phyloP scores from a whole-genome alignment of 2,113 vertebrate species.

The Eulacestoma nigropectus region DNA sequence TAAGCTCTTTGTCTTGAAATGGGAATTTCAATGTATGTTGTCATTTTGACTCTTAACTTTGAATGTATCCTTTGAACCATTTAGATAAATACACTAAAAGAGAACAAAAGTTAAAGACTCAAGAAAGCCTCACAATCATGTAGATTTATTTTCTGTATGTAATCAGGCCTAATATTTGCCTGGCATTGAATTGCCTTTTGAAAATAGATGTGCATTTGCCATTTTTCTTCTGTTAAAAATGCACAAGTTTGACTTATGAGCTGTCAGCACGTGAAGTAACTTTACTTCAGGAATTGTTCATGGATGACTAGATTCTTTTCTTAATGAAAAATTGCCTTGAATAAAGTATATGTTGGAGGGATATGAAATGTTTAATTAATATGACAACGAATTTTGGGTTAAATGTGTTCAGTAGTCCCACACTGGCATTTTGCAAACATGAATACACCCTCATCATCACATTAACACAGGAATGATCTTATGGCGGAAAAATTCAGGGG shows the following conservation, averaged over 20 bases:
- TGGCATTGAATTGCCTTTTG: neutral
- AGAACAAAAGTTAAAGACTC: neutral
- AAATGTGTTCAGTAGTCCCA: neutral
- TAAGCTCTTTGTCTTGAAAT: neutral
- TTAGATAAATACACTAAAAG: conserved; percentile 21
- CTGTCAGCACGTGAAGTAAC: conserved; percentile 11
- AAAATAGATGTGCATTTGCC: neutral
- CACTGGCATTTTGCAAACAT: neutral
- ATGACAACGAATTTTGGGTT: neutral
- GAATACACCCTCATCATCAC: neutral
- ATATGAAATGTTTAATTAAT: conserved; percentile 13
- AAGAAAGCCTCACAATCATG: neutral
- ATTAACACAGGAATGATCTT: neutral
- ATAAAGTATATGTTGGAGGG: neutral
- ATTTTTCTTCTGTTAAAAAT: neutral
- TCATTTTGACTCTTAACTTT: neutral
- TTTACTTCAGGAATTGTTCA: conserved; percentile 45
- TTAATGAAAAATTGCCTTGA: conserved; percentile 16
- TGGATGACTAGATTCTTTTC: conserved; percentile 21
- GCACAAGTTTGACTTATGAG: neutral
- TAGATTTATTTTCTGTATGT: conserved; percentile 5
- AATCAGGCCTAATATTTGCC: conserved; percentile 10
- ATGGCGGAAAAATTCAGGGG: neutral
- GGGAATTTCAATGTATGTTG: neutral
- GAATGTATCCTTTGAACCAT: conserved; percentile 1